phyloP scores from a whole-genome alignment of 1,140 invertebrate genomes.

The Ceratina calcarata region DNA sequence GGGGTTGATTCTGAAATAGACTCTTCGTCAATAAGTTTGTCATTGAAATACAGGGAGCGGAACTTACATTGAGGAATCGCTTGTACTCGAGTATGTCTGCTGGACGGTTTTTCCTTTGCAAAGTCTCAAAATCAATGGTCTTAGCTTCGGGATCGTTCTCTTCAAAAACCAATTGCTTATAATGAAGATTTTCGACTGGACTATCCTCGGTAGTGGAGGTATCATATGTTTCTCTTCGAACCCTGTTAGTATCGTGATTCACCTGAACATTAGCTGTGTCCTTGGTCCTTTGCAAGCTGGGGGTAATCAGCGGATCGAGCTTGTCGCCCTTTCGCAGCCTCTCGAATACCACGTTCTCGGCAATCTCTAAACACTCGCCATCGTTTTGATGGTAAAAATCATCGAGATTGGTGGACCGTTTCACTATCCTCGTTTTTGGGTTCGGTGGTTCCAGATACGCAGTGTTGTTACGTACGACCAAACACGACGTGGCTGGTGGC shows the following conservation, averaged over 20 bases:
- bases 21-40: background rate
- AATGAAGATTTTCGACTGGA: constrained; percentile 35
- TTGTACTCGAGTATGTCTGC: constrained; percentile 72
- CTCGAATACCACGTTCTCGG: constrained; percentile 74
- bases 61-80: constrained; percentile 68
- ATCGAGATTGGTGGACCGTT: constrained; percentile 65
- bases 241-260: constrained; percentile 49
- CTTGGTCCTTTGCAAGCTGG: background rate
- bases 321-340: constrained; percentile 62
- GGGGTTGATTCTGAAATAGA: constrained; percentile 66
- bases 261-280: background rate
- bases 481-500: constrained; percentile 93
- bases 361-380: constrained; percentile 70
- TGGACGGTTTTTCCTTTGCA: constrained; percentile 68
- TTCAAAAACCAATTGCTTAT: constrained; percentile 47
- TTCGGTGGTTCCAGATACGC: constrained; percentile 75
- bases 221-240: constrained; percentile 39
- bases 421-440: constrained; percentile 70
- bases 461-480: constrained; percentile 87
- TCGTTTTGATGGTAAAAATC: constrained; percentile 52
- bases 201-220: constrained; percentile 24
- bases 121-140: constrained; percentile 64
- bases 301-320: constrained; percentile 13
- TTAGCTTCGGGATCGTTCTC: constrained; percentile 52
- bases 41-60: background rate